phyloP scores from a whole-genome alignment of 1,140 invertebrate species.

The Phymorhynchus buccinoides region DNA sequence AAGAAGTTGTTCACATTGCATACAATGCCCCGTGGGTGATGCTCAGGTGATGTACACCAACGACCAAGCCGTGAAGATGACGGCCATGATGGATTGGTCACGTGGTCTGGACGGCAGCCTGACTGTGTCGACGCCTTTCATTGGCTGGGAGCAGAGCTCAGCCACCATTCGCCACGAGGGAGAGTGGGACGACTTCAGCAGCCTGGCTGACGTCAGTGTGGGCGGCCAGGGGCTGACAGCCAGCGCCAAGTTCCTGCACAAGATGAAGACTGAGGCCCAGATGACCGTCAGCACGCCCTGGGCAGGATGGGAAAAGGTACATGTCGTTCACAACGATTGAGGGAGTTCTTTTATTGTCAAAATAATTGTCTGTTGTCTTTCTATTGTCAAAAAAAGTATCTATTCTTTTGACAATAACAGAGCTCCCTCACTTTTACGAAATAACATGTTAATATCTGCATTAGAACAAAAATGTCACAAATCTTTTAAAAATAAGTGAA shows the following conservation, averaged over 20 bases:
- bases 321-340: no score
- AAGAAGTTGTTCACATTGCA: no score
- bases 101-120: conserved; percentile 32
- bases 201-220: conserved; percentile 33
- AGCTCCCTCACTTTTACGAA: no score
- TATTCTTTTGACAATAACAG: no score
- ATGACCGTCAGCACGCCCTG: conserved; percentile 7
- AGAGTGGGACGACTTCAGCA: conserved; percentile 32
- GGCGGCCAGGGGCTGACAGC: conserved; percentile 5
- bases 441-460: no score
- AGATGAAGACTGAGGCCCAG: conserved; percentile 21
- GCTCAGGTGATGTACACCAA: conserved; percentile 28
- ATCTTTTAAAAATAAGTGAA: no score
- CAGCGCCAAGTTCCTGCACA: conserved; percentile 22
- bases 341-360: no score
- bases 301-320: conserved; percentile 21
- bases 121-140: conserved; percentile 35
- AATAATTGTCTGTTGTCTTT: no score
- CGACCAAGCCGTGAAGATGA: conserved; percentile 30
- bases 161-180: conserved; percentile 31
- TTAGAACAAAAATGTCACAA: no score
- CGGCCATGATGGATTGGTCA: conserved; percentile 32
- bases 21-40: no score
- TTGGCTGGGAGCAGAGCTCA: conserved; percentile 31
- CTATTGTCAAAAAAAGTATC: no score